phyloP scores from a whole-genome alignment of 2,113 vertebrate genomes.

The Lepus timidus region DNA sequence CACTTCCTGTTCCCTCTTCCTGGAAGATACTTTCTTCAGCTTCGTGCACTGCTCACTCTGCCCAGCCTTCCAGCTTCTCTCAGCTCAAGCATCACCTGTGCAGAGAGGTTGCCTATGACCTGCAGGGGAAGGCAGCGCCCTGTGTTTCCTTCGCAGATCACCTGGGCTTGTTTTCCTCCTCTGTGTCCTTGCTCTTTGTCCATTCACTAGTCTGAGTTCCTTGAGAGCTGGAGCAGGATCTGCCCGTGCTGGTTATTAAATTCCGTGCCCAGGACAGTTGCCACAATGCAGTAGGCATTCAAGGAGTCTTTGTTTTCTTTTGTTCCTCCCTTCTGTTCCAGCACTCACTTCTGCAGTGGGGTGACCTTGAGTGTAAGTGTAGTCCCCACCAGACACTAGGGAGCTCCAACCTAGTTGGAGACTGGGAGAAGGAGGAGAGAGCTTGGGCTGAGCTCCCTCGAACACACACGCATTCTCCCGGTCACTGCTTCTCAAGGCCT shows the following conservation, averaged over 20 bases:
- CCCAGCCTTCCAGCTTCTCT: not conserved
- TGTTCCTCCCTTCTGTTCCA: not conserved
- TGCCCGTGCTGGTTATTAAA: not conserved
- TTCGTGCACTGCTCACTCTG: not conserved
- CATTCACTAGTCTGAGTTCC: not conserved
- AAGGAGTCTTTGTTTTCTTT: not conserved
- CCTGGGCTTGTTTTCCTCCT: not conserved
- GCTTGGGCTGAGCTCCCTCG: not conserved
- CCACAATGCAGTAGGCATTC: not conserved
- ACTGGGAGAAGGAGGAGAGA: not conserved
- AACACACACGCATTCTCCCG: not conserved
- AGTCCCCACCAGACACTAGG: not conserved
- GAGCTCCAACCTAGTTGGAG: too few species aligned
- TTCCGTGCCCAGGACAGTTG: too few species aligned
- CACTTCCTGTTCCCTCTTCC: not conserved
- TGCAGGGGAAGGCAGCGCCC: not conserved
- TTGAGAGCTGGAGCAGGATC: not conserved
- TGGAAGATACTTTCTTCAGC: not conserved
- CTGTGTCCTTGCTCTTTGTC: not conserved
- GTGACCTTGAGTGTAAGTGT: not conserved
- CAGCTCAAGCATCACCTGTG: not conserved
- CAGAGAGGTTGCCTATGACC: not conserved
- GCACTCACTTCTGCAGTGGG: not conserved
- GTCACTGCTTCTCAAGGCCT: not conserved
- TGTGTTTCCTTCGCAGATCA: not conserved